A percentile compares a stretch with the other conserved stretches of the same genome.
phyloP scores from a whole-genome alignment of 2,113 vertebrate species.

The Oophaga pumilio region DNA sequence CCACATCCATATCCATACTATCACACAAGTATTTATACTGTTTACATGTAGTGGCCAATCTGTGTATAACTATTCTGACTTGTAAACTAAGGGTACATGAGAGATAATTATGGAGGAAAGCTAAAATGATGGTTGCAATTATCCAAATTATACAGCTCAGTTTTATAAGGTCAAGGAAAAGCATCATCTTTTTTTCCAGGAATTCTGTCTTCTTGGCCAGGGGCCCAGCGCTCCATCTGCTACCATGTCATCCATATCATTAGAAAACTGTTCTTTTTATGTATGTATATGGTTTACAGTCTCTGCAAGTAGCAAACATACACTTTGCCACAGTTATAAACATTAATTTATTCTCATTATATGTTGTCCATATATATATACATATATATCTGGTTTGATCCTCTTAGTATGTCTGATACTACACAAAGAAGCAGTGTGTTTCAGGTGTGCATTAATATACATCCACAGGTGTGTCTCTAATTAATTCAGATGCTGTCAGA shows the following conservation, averaged over 20 bases:
- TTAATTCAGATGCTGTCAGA: no score
- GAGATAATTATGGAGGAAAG: neutral
- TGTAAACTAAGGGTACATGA: neutral
- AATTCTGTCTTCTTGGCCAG: constrained; percentile 16
- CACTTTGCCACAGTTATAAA: neutral
- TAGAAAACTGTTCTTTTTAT: neutral
- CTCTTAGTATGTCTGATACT: neutral
- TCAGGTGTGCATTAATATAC: no score
- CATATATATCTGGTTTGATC: neutral
- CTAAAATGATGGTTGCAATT: constrained; percentile 1
- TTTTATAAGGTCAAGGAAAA: constrained; percentile 24
- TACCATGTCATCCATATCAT: constrained; percentile 5
- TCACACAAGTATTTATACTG: neutral
- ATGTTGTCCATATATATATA: neutral
- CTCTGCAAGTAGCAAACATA: neutral
- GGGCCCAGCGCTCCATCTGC: constrained; percentile 33
- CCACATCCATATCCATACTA: neutral
- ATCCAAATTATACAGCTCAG: neutral
- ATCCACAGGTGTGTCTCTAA: no score
- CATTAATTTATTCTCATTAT: no score
- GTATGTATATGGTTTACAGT: neutral
- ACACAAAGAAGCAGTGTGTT: no score
- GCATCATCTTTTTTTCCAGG: neutral
- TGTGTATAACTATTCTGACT: neutral
- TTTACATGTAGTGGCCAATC: neutral